Evolutionary conservation across 2,888 invertebrate genomes (phyloP).

Genomic region (Napeogenes inachia): DNA sequence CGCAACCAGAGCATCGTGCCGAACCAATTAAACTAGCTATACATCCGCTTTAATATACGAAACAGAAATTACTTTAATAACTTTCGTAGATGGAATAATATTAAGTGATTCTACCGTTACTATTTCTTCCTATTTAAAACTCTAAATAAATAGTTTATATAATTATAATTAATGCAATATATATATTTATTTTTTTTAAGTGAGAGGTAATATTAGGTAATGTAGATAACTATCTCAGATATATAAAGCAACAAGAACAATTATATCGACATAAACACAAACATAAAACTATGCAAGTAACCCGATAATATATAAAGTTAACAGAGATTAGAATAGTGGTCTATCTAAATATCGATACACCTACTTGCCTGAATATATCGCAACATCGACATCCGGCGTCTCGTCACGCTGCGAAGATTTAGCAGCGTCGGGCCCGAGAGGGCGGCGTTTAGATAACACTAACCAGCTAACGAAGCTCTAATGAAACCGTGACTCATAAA

Average conservation of each 20-base stretch:
- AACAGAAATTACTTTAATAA: neutral
- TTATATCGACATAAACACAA: too few species aligned
- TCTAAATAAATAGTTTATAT: too few species aligned
- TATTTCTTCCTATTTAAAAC: too few species aligned
- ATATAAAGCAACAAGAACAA: too few species aligned
- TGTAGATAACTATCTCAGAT: too few species aligned
- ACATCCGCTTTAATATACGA: constrained; percentile 1
- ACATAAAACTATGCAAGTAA: neutral
- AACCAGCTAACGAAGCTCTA: constrained; percentile 18
- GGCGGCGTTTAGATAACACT: constrained; percentile 48
- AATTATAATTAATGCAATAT: too few species aligned
- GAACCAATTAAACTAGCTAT: neutral
- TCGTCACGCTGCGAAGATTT: constrained; percentile 44
- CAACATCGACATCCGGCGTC: constrained; percentile 29
- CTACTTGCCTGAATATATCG: constrained; percentile 46
- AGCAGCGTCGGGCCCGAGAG: constrained; percentile 41
- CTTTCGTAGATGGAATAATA: neutral
- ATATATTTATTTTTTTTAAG: too few species aligned
- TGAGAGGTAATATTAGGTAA: too few species aligned
- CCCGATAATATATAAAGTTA: neutral
- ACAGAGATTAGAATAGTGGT: constrained; percentile 7
- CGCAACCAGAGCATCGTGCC: constrained; percentile 1
- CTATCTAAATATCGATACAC: constrained; percentile 33
- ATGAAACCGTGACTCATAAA: constrained; percentile 23
- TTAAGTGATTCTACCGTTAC: neutral